phyloP scores from a whole-genome alignment of 2,797 vertebrate genomes.

The Acomys russatus region DNA sequence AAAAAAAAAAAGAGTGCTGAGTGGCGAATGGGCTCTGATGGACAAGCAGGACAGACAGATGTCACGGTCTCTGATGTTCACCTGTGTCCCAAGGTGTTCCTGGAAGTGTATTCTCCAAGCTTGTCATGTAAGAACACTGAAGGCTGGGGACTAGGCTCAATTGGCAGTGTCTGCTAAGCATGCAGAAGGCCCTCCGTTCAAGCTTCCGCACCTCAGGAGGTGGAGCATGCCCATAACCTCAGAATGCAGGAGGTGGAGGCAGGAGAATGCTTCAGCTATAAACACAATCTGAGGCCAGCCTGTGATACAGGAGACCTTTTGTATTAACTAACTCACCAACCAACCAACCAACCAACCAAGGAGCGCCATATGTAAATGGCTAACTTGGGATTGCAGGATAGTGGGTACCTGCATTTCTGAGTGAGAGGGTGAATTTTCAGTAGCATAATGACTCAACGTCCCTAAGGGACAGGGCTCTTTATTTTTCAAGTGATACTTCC shows the following conservation, averaged over 20 bases:
- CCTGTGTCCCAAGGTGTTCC: background rate
- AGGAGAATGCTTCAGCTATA: background rate
- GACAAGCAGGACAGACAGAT: background rate
- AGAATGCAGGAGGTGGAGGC: background rate
- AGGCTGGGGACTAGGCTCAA: background rate
- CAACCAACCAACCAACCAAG: background rate
- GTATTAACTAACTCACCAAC: background rate
- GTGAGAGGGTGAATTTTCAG: background rate
- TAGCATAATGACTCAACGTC: background rate
- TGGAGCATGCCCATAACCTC: background rate
- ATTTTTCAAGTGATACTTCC: slow-evolving; percentile 46
- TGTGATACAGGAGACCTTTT: background rate
- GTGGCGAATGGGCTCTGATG: background rate
- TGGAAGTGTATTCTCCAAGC: background rate
- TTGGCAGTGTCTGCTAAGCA: background rate
- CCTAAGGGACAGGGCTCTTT: slow-evolving; percentile 38
- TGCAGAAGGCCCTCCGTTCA: background rate
- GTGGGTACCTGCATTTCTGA: background rate
- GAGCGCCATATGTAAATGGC: background rate
- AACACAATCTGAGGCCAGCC: background rate
- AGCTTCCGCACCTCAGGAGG: background rate
- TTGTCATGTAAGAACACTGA: background rate
- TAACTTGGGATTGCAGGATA: background rate
- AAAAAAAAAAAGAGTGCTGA: background rate
- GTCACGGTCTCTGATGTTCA: background rate